Base-by-base conservation (phyloP, 1,140 invertebrate genomes). In the Lepidotrigona ventralis region DNA sequence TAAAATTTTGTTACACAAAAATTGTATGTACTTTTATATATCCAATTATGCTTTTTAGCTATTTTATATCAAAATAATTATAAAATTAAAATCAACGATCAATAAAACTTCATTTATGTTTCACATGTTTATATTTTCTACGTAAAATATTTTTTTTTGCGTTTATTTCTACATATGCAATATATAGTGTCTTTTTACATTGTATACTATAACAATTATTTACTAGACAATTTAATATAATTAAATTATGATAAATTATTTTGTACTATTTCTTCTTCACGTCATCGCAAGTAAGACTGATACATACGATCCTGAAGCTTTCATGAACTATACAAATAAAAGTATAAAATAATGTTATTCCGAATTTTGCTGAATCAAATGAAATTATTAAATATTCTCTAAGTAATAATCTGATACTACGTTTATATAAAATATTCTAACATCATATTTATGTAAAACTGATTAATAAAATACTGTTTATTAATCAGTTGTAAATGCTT, bases 261-360 rank as follows among this genome's bases (percentile, higher is more conserved):
- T 2, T 21, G 5, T 23, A 54, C 9, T 29, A 29, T 29, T 73
- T 17, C 23, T 46, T 46, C n/a, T 23, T 58, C 19, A 54, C 1
- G 11, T 46, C 39, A 73, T 33, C 14, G 46, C 15, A 26, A 23
- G 39, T 15, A 15, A 33, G 23, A 64, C 39, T 1, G 60, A 73
- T 17, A 79, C 17, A 2, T 70, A 70, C 5, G 68, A 46, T 46
- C 29, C 68, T 6, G 68, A 70, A 46, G 68, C 68, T 70, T 70
- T 70, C 68, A 70, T 46, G 2, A 70, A n/a, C 68, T 70, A n/a
- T n/a, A n/a, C n/a, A n/a, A n/a, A n/a, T n/a, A 70, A 46, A 70
- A 69, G 4, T 39, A 15, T 23, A 69, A 69, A 69, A 39, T 63
- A 23, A 21, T 19, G 2, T 29, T 21, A 21, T 21, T 33, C 21